Base-by-base conservation (phyloP, 1,140 invertebrate species). In the Anthonomus grandis region DNA sequence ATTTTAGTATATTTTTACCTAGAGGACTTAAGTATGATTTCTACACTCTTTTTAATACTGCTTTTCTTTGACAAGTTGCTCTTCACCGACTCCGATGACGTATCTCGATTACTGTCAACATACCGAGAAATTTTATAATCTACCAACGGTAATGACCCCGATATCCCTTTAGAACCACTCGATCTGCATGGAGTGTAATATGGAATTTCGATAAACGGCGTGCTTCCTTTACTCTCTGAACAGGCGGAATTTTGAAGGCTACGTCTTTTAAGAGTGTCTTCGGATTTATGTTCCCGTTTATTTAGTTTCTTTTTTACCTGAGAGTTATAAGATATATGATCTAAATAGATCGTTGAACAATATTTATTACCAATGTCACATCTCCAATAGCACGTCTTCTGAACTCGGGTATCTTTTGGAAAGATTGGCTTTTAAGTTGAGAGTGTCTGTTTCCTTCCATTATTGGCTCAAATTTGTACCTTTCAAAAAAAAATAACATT, bases 11-110 rank as follows among this genome's bases (percentile, higher is more conserved):
- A n/a, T n/a, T 45, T 23, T 2, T 53, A 53, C 50, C 37, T 53
- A 15, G 50, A 53, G n/a, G 50, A 22, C 18, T 42, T 53, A 13
- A 53, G 41, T 5, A 53, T 53, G 10, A 53, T 15, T 53, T 53
- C 50, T 12, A 53, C 37, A 25, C 41, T 53, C 22, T 19, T 53
- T 23, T 41, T 53, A 23, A 41, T 37, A 23, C 24, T 25, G 37
- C 37, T 34, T 18, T 34, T 41, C n/a, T 24, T 53, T 1, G 50
- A 53, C 19, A 51, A 17, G 2, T 21, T 23, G 37, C 50, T 53
- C 18, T 53, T 53, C 25, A 31, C 27, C 12, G 50, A 37, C n/a
- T 44, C 41, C n/a, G 21, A 13, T 13, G 50, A 42, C 12, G 15
- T 42, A 13, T n/a, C 17, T 12, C 22, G 21, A 13, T 53, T 9